Conservation (phyloP, 2,888 invertebrate genomes). For the Metellina segmentata region DNA sequence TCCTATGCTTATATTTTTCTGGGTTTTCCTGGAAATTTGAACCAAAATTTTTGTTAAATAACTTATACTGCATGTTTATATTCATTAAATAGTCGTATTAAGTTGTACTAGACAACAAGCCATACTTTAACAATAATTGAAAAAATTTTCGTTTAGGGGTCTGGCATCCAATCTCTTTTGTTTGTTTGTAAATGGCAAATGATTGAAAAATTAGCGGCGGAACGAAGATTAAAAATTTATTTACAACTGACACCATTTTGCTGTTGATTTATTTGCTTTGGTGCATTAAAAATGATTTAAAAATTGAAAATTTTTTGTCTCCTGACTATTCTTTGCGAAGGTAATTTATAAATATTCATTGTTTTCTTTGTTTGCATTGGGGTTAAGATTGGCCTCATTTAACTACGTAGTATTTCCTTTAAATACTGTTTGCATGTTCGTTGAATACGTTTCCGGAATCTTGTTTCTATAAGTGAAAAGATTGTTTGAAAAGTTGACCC, state of each 20-base stretch:
- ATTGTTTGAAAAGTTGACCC: too few species aligned
- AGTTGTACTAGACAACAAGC: not conserved
- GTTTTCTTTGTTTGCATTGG: not conserved
- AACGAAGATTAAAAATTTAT: not conserved
- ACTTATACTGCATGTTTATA: too few species aligned
- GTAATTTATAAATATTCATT: not conserved
- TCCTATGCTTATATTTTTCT: too few species aligned
- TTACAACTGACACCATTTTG: not conserved
- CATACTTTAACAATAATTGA: not conserved
- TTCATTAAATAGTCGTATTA: too few species aligned
- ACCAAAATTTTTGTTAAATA: too few species aligned
- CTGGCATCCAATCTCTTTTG: constrained; percentile 6
- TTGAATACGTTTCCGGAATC: too few species aligned
- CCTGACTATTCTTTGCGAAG: not conserved
- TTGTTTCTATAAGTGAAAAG: too few species aligned
- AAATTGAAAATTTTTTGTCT: not conserved
- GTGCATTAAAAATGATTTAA: too few species aligned
- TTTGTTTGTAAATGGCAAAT: constrained; percentile 32
- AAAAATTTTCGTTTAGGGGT: not conserved
- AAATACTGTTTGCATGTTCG: too few species aligned
- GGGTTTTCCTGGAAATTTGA: too few species aligned
- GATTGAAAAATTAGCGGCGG: not conserved
- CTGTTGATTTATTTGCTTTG: too few species aligned
- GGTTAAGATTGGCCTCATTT: not conserved
- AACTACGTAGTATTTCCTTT: not conserved